Evolutionary conservation across 2,888 invertebrate genomes (phyloP).

Genomic region (Diabrotica balteata): DNA sequence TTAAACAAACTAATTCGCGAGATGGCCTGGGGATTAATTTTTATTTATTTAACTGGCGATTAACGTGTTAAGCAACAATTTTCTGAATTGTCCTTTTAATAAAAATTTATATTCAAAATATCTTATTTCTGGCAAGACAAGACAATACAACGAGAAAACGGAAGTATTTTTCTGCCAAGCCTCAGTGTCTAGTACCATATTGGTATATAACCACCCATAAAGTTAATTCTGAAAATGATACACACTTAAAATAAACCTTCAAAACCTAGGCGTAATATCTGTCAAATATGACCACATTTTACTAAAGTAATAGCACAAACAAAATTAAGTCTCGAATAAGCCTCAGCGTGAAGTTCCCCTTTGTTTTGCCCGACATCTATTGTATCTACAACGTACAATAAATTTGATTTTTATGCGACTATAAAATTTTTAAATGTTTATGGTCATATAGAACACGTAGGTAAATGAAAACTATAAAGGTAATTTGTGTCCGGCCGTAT

Average conservation of each 20-base stretch:
- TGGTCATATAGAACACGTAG: constrained; percentile 35
- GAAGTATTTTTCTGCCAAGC: no score
- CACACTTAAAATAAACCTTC: constrained; percentile 43
- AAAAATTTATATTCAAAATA: no score
- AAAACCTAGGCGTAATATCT: constrained; percentile 47
- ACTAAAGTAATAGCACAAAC: constrained; percentile 49
- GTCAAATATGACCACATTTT: constrained; percentile 47
- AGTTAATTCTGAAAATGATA: constrained; percentile 18
- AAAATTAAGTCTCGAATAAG: constrained; percentile 47
- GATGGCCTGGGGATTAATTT: no score
- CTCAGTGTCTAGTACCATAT: no score
- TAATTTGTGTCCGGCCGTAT: constrained; percentile 34
- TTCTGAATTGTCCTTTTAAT: no score
- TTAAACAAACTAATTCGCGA: no score
- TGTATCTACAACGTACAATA: constrained; percentile 46
- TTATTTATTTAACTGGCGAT: no score
- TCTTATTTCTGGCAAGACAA: no score
- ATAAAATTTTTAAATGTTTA: constrained; percentile 41
- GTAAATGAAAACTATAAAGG: constrained; percentile 38
- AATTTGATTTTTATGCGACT: constrained; percentile 46
- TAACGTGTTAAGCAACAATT: no score
- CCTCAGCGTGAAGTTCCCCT: constrained; percentile 45
- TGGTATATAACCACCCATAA: background rate
- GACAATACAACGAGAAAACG: no score
- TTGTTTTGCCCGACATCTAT: constrained; percentile 47